A percentile compares a stretch with the other conserved stretches of the same genome.
phyloP scores from a whole-genome alignment of 1,140 invertebrate species.

The Semibalanus balanoides region DNA sequence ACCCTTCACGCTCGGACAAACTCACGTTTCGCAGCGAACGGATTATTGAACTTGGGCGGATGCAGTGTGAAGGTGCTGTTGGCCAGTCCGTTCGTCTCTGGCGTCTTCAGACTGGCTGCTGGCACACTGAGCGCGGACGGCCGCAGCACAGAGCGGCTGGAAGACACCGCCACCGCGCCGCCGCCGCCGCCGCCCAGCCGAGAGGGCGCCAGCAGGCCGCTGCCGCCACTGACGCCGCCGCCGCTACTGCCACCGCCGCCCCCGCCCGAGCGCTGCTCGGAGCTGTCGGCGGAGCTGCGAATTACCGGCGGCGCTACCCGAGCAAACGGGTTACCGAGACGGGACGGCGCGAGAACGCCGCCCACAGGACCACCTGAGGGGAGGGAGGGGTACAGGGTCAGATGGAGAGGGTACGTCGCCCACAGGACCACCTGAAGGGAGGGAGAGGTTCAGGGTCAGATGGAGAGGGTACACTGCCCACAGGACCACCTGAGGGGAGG shows the following conservation, averaged over 20 bases:
- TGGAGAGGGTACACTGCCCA: too few relatives aligned
- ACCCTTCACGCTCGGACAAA: not conserved
- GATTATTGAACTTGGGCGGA: constrained; percentile 7
- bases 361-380: not conserved
- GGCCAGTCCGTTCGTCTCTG: not conserved
- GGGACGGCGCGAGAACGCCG: not conserved
- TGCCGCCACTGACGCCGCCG: too few relatives aligned
- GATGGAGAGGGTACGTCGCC: not conserved
- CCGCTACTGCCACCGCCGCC: too few relatives aligned
- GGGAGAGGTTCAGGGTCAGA: too few relatives aligned
- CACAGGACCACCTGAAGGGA: too few relatives aligned
- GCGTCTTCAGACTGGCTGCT: not conserved
- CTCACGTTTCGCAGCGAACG: not conserved
- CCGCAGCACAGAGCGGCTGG: not conserved
- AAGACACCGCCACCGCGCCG: not conserved
- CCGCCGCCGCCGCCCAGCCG: not conserved
- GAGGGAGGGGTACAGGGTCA: not conserved
- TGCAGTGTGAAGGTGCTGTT: constrained; percentile 5
- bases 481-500: too few relatives aligned
- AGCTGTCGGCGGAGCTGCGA: not conserved
- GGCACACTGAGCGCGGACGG: not conserved
- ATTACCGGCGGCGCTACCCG: not conserved
- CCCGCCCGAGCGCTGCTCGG: not conserved
- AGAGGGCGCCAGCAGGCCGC: not conserved
- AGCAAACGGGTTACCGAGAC: not conserved